Evolutionary conservation across 2,888 invertebrate genomes (phyloP), one percentile per base, ranked within the genome.

Genomic region (Xylocampa areola): DNA sequence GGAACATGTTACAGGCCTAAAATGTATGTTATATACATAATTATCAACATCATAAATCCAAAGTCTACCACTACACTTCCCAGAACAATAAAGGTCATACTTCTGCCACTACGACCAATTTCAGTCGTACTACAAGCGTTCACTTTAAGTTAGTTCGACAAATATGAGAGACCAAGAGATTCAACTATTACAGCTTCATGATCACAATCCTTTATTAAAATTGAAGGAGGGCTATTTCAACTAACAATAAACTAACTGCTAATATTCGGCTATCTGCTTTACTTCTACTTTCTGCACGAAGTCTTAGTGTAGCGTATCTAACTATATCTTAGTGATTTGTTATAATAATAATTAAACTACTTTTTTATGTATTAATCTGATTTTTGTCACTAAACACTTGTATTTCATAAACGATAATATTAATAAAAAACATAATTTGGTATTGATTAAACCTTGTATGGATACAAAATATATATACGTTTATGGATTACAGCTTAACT

Each of bases 201-300:
- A 17, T 4, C 13, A 10, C 2, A n/a, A n/a, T n/a, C n/a, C n/a
- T n/a, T 32, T 4, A 47, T 51, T 57, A 60, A n/a, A n/a, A 68
- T 87, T 85, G 84, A 84, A 85, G 83, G 87, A 79, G 82, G 86
- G 72, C 78, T 57, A 39, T 33, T 57, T 57, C 48, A 66, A 82
- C 75, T 77, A 75, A 79, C 78, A 73, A 65, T 29, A 57, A 57
- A 86, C 83, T 89, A 89, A 89, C 80, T 75, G 70, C 82, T 88
- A 87, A 87, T 79, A 58, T 41, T n/a, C 19, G 52, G 59, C 72
- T 75, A 53, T 69, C 60, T 53, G 74, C 74, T 75, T 74, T 30
- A 33, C 60, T 67, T 59, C 21, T 33, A 41, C 74, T 77, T 69
- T 71, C 60, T 73, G 74, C 70, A 77, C 68, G 76, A 62, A 40